Percentiles rank a stretch among this genome's conserved stretches.
Evolutionary conservation across 2,113 vertebrate genomes (phyloP).

Genomic region (Bubo bubo): DNA sequence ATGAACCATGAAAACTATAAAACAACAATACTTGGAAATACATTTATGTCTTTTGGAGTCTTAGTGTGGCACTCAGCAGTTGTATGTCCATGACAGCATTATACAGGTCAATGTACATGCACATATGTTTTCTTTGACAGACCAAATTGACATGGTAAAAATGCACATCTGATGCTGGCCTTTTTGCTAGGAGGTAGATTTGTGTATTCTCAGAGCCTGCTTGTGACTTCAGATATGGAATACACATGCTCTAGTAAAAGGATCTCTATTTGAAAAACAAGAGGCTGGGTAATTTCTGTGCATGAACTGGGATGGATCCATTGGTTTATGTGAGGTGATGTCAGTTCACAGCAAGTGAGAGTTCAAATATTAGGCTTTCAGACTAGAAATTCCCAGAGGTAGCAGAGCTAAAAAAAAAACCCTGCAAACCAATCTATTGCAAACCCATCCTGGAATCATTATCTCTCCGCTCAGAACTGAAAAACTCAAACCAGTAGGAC

Average conservation of each 20-base stretch:
- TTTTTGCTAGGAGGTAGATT: background rate
- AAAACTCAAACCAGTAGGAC: background rate
- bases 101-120: background rate
- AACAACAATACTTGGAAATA: background rate
- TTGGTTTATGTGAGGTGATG: background rate
- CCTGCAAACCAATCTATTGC: background rate
- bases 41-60: background rate
- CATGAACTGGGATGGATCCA: background rate
- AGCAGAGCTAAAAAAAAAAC: rapidly evolving
- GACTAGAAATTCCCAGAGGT: background rate
- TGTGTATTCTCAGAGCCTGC: background rate
- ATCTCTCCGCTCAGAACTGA: background rate
- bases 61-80: background rate
- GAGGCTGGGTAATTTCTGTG: background rate
- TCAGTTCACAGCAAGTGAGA: background rate
- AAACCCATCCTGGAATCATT: background rate
- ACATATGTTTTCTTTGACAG: background rate
- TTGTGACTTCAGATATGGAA: background rate
- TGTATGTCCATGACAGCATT: background rate
- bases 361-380: background rate
- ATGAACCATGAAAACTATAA: background rate
- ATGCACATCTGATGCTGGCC: background rate
- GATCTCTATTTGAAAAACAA: background rate
- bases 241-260: background rate
- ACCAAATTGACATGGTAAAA: background rate